phyloP scores from a whole-genome alignment of 2,888 invertebrate genomes.

The Melipona bicolor region DNA sequence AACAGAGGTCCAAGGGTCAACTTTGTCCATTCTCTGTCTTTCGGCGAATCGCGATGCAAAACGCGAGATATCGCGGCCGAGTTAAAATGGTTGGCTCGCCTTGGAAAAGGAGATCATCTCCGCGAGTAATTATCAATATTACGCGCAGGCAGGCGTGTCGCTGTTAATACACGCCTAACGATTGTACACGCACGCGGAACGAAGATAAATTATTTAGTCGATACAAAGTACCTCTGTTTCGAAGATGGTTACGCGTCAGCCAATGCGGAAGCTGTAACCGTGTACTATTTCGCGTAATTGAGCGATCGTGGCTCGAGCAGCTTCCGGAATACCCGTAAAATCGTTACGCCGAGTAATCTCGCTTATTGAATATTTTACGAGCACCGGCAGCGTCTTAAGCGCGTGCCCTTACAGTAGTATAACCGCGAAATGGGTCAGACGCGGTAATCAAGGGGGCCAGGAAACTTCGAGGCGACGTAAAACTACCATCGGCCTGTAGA shows the following conservation, averaged over 20 bases:
- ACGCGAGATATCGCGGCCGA: not conserved
- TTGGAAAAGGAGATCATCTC: not conserved
- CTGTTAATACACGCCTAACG: not conserved
- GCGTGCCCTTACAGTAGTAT: constrained; percentile 37
- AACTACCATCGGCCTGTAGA: constrained; percentile 38
- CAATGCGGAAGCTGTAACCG: not conserved
- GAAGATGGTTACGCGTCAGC: not conserved
- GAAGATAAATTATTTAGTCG: not conserved
- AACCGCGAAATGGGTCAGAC: constrained; percentile 53
- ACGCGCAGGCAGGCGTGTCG: no score
- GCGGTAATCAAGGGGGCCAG: constrained; percentile 46
- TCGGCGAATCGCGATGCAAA: not conserved
- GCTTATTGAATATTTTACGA: constrained; percentile 61
- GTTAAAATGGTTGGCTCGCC: no score
- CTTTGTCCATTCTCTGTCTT: no score
- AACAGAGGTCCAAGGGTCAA: no score
- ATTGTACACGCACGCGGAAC: not conserved
- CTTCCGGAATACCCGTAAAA: constrained; percentile 51
- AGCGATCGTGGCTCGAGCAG: constrained; percentile 36
- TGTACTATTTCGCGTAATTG: constrained; percentile 39
- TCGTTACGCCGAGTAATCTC: constrained; percentile 57
- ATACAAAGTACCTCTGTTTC: not conserved
- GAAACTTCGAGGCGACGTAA: constrained; percentile 52
- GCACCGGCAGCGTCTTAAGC: constrained; percentile 44
- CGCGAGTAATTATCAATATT: no score